phyloP scores from a whole-genome alignment of 2,113 vertebrate genomes.

The Indri indri region DNA sequence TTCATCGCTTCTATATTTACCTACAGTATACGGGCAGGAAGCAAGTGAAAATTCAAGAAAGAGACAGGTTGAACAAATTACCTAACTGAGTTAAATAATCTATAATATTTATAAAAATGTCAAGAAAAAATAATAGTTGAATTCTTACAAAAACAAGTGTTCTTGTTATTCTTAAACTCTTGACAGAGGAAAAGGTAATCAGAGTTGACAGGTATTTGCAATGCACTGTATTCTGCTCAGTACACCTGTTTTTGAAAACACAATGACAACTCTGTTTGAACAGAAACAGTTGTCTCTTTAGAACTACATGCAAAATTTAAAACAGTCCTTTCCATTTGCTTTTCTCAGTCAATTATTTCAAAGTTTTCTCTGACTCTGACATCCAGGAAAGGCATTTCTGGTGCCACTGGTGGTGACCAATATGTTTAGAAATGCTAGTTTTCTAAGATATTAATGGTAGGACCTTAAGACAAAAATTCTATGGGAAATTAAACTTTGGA shows the following conservation, averaged over 20 bases:
- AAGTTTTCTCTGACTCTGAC: background rate
- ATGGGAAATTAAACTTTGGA: background rate
- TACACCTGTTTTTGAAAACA: conserved; percentile 60
- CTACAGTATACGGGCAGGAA: background rate
- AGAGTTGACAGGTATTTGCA: conserved; percentile 57
- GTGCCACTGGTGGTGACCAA: too few relatives aligned
- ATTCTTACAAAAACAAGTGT: conserved; percentile 71
- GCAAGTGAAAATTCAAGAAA: background rate
- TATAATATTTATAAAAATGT: conserved; percentile 54
- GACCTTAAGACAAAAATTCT: background rate
- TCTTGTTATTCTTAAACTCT: conserved; percentile 65
- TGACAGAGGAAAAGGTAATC: conserved; percentile 52
- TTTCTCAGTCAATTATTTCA: background rate
- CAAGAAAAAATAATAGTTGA: conserved; percentile 51
- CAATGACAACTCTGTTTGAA: conserved; percentile 44
- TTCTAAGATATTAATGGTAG: background rate
- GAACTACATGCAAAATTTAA: background rate
- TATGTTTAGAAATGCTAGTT: background rate
- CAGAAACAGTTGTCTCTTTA: background rate
- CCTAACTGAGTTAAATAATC: background rate
- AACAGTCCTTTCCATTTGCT: background rate
- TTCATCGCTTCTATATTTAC: background rate
- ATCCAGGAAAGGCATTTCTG: background rate
- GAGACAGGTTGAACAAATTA: background rate
- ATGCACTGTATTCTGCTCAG: conserved; percentile 3